Base-by-base conservation (phyloP, 2,888 invertebrate species). In the Nymphalis polychloros region DNA sequence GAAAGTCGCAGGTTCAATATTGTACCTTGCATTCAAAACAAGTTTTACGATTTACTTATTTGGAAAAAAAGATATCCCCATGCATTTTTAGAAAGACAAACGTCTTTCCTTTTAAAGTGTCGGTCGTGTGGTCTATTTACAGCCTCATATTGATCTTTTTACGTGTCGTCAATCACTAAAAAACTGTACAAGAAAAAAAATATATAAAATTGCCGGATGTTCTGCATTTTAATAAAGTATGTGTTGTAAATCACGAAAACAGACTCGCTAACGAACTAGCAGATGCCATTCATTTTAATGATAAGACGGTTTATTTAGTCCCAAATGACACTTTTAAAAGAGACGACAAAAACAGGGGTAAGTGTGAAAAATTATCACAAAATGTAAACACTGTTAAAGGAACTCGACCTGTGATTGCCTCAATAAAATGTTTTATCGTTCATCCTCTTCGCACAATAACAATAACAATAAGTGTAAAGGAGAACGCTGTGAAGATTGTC, bases 341-440 rank as follows among this genome's bases (percentile, higher is more conserved):
- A 71, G 64, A 65, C 69, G 50, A 64, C 68, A 73, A 73, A 75
- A 77, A 75, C 72, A 69, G 68, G 71, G 63, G 71, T 73, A 60
- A 53, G 53, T 66, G 65, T 66, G 74, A 78, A 73, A 73, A 75
- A 77, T 75, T 72, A 73, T 72, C 67, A 68, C 73, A 68, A 68
- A 76, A 79, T 76, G 76, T 75, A 76, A 79, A 78, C 73, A 77
- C 50, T 64, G 59, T 59, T 59, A 35, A 66, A 46, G 60, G 53
- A 53, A 52, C 52, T 50, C 65, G 65, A 66, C 65, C 65, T 60
- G 53, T 53, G 60, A 66, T 66, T 66, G 60, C 65, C 27, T 50
- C 27, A 60, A 60, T 66, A 66, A 59, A 66, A 66, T 53, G 50
- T 66, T 66, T 60, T 60, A 66, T 46, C 23, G 31, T 46, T 47